Evolutionary conservation across 64 coral and sea anemone genomes (phyloP).

Genomic region (Trachythela sp.): DNA sequence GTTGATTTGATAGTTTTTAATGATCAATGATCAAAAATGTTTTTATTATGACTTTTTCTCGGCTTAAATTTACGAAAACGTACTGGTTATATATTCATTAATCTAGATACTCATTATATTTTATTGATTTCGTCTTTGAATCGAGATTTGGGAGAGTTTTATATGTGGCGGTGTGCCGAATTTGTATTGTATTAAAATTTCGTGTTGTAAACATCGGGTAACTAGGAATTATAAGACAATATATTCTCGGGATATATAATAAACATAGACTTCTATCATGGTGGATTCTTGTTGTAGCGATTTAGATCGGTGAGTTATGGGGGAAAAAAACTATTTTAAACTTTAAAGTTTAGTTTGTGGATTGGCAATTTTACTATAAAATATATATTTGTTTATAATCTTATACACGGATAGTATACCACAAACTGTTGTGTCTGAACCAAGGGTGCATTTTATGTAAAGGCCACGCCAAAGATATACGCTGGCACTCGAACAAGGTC

Average conservation of each 20-base stretch:
- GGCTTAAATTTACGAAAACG: background rate
- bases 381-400: too few relatives aligned
- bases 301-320: constrained; percentile 73
- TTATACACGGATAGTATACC: too few relatives aligned
- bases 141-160: background rate
- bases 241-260: background rate
- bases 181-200: background rate
- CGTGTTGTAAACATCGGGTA: background rate
- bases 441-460: background rate
- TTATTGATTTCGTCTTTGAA: background rate
- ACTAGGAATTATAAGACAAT: background rate
- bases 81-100: background rate
- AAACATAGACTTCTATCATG: background rate
- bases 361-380: too few relatives aligned
- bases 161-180: background rate
- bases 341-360: background rate
- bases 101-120: background rate
- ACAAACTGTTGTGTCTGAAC: background rate
- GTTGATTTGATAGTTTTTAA: too few relatives aligned
- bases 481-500: too few relatives aligned
- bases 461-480: too few relatives aligned
- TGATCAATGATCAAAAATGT: background rate
- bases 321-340: too few relatives aligned
- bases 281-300: constrained; percentile 73
- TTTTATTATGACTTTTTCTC: background rate